Evolutionary conservation across 2,113 vertebrate species (phyloP).

Genomic region (Nymphicus hollandicus): DNA sequence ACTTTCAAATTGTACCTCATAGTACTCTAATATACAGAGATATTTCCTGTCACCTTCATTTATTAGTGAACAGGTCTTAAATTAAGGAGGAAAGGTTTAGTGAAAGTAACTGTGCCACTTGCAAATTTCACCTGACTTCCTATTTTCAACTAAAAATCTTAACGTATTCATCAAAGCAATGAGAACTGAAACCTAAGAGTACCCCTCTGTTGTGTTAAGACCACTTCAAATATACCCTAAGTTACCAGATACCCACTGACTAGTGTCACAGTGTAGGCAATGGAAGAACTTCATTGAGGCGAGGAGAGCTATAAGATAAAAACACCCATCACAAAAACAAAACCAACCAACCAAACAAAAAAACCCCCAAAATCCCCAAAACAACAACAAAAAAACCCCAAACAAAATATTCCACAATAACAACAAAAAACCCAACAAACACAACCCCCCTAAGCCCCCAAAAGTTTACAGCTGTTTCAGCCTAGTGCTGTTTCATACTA

Average conservation of each 20-base stretch:
- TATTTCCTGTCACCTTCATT: slow-evolving; percentile 59
- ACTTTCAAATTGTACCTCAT: slow-evolving; percentile 47
- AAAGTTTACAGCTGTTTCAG: neutral
- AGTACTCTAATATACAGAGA: neutral
- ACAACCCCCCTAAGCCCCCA: neutral
- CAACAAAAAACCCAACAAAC: neutral
- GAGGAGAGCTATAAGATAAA: neutral
- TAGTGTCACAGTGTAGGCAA: neutral
- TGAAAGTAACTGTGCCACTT: neutral
- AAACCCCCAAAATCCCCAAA: neutral
- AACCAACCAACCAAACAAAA: neutral
- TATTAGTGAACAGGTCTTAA: slow-evolving; percentile 29
- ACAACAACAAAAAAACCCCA: neutral
- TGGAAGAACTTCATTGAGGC: neutral
- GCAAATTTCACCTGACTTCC: slow-evolving; percentile 24
- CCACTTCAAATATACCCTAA: neutral
- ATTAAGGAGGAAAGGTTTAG: slow-evolving; percentile 7
- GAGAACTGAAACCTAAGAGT: neutral
- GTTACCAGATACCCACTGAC: neutral
- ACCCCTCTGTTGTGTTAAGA: neutral
- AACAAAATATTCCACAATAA: neutral
- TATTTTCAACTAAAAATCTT: neutral
- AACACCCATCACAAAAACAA: neutral
- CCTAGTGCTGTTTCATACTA: neutral
- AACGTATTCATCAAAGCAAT: slow-evolving; percentile 1